These are phyloP conservation scores for Xanthorhoe designata DNA, from an alignment of 2,888 invertebrate species.

Conservation along the genomic window DNA sequence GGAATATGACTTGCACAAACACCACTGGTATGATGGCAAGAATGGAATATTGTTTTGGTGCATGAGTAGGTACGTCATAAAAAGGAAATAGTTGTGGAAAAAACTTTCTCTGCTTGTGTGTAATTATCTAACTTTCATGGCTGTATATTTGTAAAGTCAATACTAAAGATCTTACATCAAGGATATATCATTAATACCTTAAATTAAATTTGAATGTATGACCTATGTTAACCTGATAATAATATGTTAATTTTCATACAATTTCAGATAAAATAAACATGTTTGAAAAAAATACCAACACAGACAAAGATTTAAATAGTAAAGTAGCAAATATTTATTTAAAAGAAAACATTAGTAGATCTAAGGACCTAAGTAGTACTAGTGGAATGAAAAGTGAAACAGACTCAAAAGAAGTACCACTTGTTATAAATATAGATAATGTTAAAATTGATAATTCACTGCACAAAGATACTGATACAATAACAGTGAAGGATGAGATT, in stretches of 20 bases:
- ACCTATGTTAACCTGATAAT: neutral
- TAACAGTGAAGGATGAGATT: constrained; percentile 6
- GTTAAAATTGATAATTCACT: constrained; percentile 22
- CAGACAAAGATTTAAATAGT: constrained; percentile 69
- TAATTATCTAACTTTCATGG: constrained; percentile 26
- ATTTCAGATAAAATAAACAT: constrained; percentile 81
- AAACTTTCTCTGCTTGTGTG: constrained; percentile 25
- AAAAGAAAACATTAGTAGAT: constrained; percentile 66
- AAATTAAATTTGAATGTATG: neutral
- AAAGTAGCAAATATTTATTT: constrained; percentile 70
- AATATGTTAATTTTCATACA: neutral
- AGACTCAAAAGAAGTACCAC: constrained; percentile 48
- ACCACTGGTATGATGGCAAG: constrained; percentile 4
- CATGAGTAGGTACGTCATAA: neutral
- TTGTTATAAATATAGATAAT: constrained; percentile 32
- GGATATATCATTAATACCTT: neutral
- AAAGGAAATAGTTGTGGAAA: neutral
- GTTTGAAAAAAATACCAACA: constrained; percentile 71
- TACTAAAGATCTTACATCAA: neutral
- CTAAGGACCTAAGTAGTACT: constrained; percentile 60
- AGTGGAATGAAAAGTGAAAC: constrained; percentile 53
- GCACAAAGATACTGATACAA: constrained; percentile 40
- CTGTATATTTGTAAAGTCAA: constrained; percentile 11
- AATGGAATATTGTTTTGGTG: neutral
- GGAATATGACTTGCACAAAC: constrained; percentile 3